Percentiles rank a stretch among this genome's conserved stretches.
Evolutionary conservation across 2,888 invertebrate genomes (phyloP).

Genomic region (Eurois occulta): DNA sequence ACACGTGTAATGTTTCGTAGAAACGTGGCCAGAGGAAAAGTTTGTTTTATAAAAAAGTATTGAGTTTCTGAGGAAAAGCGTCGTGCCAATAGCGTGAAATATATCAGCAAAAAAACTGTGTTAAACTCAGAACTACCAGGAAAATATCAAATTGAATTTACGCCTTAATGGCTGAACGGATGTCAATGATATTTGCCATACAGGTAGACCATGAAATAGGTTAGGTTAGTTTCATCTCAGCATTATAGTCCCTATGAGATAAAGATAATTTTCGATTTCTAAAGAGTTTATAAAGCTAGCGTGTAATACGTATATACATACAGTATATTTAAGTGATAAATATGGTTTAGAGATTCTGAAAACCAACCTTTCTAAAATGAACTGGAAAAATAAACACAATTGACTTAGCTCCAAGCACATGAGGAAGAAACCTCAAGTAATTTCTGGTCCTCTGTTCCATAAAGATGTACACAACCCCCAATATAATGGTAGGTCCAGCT

Average conservation of each 20-base stretch:
- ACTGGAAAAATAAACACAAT: neutral
- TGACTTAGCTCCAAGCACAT: neutral
- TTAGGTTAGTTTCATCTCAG: neutral
- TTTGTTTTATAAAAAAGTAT: neutral
- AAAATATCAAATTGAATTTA: neutral
- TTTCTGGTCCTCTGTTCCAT: constrained; percentile 1
- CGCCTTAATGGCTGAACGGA: neutral
- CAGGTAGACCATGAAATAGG: neutral
- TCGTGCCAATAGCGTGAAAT: neutral
- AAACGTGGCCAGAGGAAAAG: neutral
- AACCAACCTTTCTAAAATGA: neutral
- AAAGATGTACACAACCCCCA: neutral
- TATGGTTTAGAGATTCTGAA: neutral
- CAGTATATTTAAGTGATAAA: neutral
- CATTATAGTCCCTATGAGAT: neutral
- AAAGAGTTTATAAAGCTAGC: neutral
- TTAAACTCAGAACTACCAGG: no score
- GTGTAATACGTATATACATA: neutral
- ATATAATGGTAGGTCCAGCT: constrained; percentile 15
- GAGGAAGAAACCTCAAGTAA: neutral
- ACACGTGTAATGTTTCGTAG: neutral
- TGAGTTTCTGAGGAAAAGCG: neutral
- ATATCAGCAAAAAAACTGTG: neutral
- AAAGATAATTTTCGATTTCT: neutral
- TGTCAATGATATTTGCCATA: neutral